Percentiles rank a stretch among this genome's conserved stretches.
phyloP scores from a whole-genome alignment of 2,797 vertebrate species.

The Psittacula derbiana region DNA sequence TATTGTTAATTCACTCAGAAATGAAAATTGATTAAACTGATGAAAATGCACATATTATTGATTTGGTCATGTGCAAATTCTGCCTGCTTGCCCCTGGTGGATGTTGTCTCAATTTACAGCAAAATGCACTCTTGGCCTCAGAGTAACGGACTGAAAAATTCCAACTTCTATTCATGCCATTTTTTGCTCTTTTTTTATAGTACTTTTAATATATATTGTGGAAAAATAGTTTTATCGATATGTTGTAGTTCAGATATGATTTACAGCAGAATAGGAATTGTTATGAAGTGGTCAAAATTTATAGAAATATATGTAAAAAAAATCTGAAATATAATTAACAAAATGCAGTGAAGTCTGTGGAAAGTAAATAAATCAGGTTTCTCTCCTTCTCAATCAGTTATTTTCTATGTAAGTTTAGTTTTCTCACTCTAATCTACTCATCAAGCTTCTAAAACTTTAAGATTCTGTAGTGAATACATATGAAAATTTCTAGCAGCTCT shows the following conservation, averaged over 20 bases:
- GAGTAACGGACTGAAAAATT: neutral
- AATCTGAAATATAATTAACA: neutral
- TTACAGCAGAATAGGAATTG: neutral
- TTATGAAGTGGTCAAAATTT: neutral
- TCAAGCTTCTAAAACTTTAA: neutral
- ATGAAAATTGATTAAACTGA: slow-evolving; percentile 52
- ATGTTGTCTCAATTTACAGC: neutral
- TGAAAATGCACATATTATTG: slow-evolving; percentile 24
- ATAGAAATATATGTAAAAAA: neutral
- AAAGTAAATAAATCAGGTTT: neutral
- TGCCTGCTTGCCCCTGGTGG: neutral
- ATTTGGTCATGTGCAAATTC: neutral
- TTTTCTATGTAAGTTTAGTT: neutral
- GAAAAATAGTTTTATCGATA: neutral
- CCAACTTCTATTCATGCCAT: neutral
- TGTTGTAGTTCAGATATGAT: neutral
- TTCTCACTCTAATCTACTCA: neutral
- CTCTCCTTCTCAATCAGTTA: neutral
- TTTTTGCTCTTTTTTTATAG: neutral
- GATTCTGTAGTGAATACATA: neutral
- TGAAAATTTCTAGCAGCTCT: neutral
- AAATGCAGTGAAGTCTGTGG: neutral
- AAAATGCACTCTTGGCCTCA: neutral
- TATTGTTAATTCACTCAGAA: slow-evolving; percentile 25
- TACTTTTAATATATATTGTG: neutral